phyloP scores from a whole-genome alignment of 1,140 invertebrate genomes.

The Drosophila melanogaster region DNA sequence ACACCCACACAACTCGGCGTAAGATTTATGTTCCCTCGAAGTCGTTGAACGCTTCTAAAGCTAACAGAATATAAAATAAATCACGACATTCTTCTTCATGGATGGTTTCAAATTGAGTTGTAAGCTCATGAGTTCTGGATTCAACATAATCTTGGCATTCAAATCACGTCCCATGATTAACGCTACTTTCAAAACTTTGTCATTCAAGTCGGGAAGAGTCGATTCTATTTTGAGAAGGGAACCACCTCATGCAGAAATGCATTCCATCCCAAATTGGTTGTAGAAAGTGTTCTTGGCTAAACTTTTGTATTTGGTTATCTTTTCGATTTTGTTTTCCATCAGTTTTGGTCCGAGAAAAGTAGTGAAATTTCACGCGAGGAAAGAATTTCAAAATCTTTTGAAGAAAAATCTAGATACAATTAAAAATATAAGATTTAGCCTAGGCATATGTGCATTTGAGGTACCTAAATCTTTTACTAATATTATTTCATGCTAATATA shows the following conservation, averaged over 20 bases:
- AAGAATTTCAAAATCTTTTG: background rate
- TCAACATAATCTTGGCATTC: slow-evolving; percentile 6
- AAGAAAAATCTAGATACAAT: background rate
- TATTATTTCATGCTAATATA: too few species aligned
- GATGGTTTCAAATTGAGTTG: slow-evolving; percentile 13
- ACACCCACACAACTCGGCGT: slow-evolving; percentile 8
- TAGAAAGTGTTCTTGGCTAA: slow-evolving; percentile 42
- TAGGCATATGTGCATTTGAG: too few species aligned
- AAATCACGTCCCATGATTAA: slow-evolving; percentile 30
- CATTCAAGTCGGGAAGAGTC: slow-evolving; percentile 19
- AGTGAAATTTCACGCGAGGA: slow-evolving; percentile 14
- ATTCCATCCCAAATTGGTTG: slow-evolving; percentile 24
- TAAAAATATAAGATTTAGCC: too few species aligned
- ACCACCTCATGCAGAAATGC: slow-evolving; percentile 24
- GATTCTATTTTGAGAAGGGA: background rate
- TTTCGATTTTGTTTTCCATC: slow-evolving; percentile 3
- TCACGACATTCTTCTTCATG: slow-evolving; percentile 5
- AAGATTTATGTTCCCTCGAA: slow-evolving; percentile 49
- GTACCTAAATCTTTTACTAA: too few species aligned
- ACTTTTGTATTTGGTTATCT: slow-evolving; percentile 9
- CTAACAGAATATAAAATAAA: slow-evolving; percentile 17
- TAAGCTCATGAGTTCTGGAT: slow-evolving; percentile 24
- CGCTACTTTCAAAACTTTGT: slow-evolving; percentile 39
- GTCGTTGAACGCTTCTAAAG: slow-evolving; percentile 53
- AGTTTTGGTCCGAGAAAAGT: slow-evolving; percentile 1